Conservation (phyloP, 2,888 invertebrate species). For the Aphodius sticticus region DNA sequence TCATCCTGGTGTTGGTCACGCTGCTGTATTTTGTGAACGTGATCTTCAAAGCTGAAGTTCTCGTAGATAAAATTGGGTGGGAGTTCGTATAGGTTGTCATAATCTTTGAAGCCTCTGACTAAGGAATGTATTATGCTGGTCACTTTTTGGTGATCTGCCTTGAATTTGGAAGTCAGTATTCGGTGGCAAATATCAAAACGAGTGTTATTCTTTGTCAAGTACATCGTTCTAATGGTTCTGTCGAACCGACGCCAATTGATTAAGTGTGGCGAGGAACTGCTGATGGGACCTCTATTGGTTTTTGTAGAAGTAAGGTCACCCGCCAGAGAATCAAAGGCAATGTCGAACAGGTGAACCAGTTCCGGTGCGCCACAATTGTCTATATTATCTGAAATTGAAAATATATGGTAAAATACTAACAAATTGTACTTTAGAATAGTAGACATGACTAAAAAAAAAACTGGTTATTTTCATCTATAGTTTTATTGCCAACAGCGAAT, state of each 20-base stretch:
- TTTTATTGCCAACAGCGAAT: no score
- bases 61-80: neutral
- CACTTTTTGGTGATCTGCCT: neutral
- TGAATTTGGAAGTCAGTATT: conserved; percentile 18
- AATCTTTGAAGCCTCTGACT: neutral
- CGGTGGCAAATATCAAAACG: neutral
- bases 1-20: no score
- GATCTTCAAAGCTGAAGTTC: neutral
- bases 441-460: no score
- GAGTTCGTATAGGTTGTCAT: neutral
- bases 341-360: conserved; percentile 27
- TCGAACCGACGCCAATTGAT: conserved; percentile 20
- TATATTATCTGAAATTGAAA: neutral
- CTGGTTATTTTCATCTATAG: no score
- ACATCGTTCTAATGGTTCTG: conserved; percentile 12
- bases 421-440: neutral
- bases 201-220: conserved; percentile 6
- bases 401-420: neutral
- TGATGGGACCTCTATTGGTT: conserved; percentile 28
- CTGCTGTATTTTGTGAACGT: neutral
- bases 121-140: neutral
- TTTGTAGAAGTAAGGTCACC: conserved; percentile 16
- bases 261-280: conserved; percentile 16
- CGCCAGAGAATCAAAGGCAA: conserved; percentile 30
- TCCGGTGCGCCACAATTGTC: conserved; percentile 26